Base-by-base conservation (phyloP, 2,113 vertebrate species). In the Parotia lawesii region DNA sequence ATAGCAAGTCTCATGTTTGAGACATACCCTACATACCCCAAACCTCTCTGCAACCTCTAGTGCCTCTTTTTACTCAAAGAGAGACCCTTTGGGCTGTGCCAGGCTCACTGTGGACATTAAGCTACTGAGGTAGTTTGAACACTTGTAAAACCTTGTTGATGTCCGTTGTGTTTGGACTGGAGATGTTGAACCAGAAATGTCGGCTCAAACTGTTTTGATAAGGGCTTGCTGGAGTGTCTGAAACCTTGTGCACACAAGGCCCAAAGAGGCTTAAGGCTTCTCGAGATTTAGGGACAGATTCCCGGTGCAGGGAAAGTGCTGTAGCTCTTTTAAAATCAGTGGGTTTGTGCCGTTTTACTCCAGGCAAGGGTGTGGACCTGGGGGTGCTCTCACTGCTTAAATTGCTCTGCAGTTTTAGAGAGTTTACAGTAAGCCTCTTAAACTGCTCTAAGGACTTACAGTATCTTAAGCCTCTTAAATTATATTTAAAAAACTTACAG, bases 401-500 rank as follows among this genome's bases (percentile, higher is more conserved):
- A 96, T 90, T 95, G 85, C 95, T 95, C 93, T 88, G 93, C 90
- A 93, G 87, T 96, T 96, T 93, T 91, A 94, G 87, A 66, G 77
- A 81, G 89, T 94, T 97, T 95, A 91, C 56, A 88, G 95, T 95
- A 96, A 93, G 93, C 94, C 83, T 95, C 93, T 96, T 97, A 97
- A 95, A 93, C 85, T 91, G 72, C 87, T 95, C 82, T 66, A 48
- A 95, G 85, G 75, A 94, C 79, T 95, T 95, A 95, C 72, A 97
- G 81, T 90, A 91, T 79, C 90, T 85, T 95, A 96, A 97, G 87
- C 94, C 45, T 95, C 95, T 95, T 94, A 94, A 95, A 90, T 94
- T 47, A 93, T 84, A 93, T 95, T 95, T 86, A 18, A 93, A 95
- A 95, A 75, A 33, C 11, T 45, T 82, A 58, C 11, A 29, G 64